A percentile compares a stretch with the other conserved stretches of the same genome.
phyloP scores from a whole-genome alignment of 2,888 invertebrate genomes.

The Hecatera dysodea region DNA sequence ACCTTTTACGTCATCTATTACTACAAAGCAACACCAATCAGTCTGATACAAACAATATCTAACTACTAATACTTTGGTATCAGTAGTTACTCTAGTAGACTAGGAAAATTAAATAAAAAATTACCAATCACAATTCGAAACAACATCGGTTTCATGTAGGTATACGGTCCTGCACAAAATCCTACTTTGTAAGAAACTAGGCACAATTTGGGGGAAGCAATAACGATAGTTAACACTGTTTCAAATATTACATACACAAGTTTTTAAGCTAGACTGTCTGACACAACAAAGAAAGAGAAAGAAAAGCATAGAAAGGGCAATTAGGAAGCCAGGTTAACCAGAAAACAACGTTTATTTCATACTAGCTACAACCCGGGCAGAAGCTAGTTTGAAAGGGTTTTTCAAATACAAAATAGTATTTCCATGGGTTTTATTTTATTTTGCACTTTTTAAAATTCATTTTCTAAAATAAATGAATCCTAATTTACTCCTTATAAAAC shows the following conservation, averaged over 20 bases:
- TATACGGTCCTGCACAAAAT: not conserved
- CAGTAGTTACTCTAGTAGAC: too few relatives aligned
- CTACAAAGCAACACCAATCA: constrained; percentile 3
- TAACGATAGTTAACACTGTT: not conserved
- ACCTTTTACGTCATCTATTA: not conserved
- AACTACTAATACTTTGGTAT: constrained; percentile 3
- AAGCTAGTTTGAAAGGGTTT: too few relatives aligned
- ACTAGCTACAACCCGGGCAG: not conserved
- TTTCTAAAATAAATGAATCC: too few relatives aligned
- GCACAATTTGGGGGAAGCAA: not conserved
- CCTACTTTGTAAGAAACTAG: not conserved
- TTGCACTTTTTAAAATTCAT: too few relatives aligned
- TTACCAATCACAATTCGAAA: not conserved
- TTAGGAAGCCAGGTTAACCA: not conserved
- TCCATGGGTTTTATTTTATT: not conserved
- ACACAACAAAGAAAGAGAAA: not conserved
- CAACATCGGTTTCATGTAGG: not conserved
- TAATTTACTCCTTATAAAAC: too few relatives aligned
- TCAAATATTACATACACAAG: not conserved
- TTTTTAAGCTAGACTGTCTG: not conserved
- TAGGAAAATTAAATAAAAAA: constrained; percentile 7
- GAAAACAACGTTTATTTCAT: not conserved
- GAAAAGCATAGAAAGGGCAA: not conserved
- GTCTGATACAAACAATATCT: constrained; percentile 13
- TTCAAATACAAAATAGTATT: too few relatives aligned